Conservation (phyloP, 2,113 vertebrate species). For the Plotosus lineatus region DNA sequence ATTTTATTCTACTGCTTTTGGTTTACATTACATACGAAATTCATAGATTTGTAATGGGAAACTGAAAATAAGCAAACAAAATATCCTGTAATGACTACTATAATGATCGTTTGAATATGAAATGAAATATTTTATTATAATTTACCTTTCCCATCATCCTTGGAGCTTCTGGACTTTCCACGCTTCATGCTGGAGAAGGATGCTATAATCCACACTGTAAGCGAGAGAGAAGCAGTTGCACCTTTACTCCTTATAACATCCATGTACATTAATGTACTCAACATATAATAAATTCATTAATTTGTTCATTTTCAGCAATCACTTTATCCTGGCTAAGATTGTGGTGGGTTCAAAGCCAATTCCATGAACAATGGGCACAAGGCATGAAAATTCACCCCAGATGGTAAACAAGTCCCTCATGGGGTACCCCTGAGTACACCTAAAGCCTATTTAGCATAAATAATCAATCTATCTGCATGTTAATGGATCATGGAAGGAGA, state of each 20-base stretch:
- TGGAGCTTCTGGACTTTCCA: slow-evolving; percentile 77
- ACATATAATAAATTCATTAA: no score
- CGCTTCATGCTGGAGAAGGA: slow-evolving; percentile 81
- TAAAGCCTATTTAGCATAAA: background rate
- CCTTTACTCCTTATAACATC: background rate
- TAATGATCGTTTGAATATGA: background rate
- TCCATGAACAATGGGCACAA: background rate
- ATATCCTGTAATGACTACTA: background rate
- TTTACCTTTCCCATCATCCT: slow-evolving; percentile 79
- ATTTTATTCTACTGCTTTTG: background rate
- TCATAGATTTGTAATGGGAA: background rate
- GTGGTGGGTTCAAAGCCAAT: background rate
- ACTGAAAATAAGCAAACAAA: background rate
- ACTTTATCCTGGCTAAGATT: background rate
- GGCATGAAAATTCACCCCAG: background rate
- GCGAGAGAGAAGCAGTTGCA: background rate
- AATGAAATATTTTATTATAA: background rate
- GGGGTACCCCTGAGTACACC: background rate
- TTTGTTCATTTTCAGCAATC: background rate
- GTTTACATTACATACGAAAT: background rate
- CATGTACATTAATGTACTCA: background rate
- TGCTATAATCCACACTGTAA: slow-evolving; percentile 61
- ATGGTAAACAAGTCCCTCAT: background rate
- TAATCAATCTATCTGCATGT: background rate
- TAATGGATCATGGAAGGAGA: background rate